Evolutionary conservation across 30 jellyfish, hydroid and myxozoan species (phyloP), one percentile per base, ranked within the genome.

Genomic region (Nemopilema nomurai): DNA sequence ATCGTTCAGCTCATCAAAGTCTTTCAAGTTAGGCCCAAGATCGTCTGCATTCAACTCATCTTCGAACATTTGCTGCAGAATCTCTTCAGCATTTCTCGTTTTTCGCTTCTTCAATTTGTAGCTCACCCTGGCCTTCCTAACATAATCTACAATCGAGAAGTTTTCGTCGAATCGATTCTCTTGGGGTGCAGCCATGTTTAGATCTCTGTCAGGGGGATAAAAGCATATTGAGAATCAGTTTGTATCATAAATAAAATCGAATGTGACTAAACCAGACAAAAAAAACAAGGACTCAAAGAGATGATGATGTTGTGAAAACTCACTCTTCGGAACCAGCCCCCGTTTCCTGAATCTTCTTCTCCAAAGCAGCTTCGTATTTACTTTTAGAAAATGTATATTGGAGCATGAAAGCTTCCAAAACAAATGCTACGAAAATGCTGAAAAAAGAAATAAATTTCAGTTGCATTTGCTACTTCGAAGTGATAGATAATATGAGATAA

Each of bases 391-490:
- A 83, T n/a, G 99, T 78, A 72, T 90, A 95, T 71, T 95, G 99
- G 73, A 95, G 89, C 97, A 95, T 95, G 90, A 95, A 95, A 8
- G 99, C 99, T 68, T 95, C 99, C 92, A 95, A 81, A 69, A 95
- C 77, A 71, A 95, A 95, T 26, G 99, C 99, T 30, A 95, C 97
- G 62, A 95, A 95, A 16, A 95, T 95, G 84, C 99, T 95, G 89
- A 52, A 78, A 85, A 26, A 50, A 27, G 28, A 31, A 63, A 18
- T 51, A 1, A 1, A 50, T n/a, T 7, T 16, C 13, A n/a, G 26
- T 21, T n/a, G 52, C 20, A 51, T 32, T 50, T 31, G 85, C 76
- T 22, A 62, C 50, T 21, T n/a, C n/a, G n/a, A n/a, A n/a, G n/a
- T n/a, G n/a, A n/a, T n/a, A n/a, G n/a, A n/a, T n/a, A n/a, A n/a